Conservation (phyloP, 2,113 vertebrate species). For the Oreotrochilus melanogaster region DNA sequence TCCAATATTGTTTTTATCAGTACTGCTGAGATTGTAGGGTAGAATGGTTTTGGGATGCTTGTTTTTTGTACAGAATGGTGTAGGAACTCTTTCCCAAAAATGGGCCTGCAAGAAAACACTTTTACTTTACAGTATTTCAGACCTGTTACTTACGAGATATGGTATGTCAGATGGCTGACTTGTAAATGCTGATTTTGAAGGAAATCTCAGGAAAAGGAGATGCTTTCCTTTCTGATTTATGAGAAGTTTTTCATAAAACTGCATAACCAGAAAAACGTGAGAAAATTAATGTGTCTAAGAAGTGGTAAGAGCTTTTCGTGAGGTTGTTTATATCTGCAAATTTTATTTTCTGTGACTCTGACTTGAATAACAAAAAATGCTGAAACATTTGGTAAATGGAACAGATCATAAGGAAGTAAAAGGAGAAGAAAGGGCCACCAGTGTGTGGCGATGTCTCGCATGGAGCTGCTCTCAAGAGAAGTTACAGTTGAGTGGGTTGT, state of each 20-base stretch:
- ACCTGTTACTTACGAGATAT: background rate
- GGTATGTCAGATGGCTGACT: background rate
- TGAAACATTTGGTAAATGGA: background rate
- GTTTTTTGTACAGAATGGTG: background rate
- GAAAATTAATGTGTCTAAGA: background rate
- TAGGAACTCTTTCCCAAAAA: background rate
- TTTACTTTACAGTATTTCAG: background rate
- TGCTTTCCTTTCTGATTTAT: background rate
- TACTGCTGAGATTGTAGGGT: background rate
- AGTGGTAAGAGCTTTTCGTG: background rate
- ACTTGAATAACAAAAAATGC: background rate
- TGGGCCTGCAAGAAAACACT: background rate
- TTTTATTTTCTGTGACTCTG: background rate
- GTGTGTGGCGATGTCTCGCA: no score
- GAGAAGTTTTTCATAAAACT: background rate
- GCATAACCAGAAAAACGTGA: background rate
- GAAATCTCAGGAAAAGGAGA: background rate
- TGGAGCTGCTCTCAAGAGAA: background rate
- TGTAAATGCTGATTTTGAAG: background rate
- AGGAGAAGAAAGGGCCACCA: background rate
- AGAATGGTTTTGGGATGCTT: background rate
- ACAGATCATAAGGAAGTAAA: background rate
- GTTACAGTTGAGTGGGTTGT: background rate
- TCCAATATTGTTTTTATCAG: background rate
- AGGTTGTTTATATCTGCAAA: background rate